Conservation (phyloP, 2,888 invertebrate species). For the Tachina lurida region DNA sequence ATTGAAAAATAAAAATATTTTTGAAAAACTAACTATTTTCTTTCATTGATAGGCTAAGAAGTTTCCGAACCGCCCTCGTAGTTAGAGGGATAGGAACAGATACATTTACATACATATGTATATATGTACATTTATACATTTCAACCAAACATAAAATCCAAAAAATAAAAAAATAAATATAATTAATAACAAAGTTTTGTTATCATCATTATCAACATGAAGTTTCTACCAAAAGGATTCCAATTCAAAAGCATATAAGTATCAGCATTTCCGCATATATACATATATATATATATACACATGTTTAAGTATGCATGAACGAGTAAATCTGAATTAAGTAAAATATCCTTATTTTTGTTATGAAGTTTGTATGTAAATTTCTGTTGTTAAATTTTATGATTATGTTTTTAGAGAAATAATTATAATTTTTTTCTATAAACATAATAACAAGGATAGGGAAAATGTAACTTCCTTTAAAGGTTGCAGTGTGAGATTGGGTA, state of each 20-base stretch:
- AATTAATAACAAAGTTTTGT: slow-evolving; percentile 36
- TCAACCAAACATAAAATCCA: not conserved
- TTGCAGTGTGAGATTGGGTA: not conserved
- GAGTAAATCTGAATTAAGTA: slow-evolving; percentile 1
- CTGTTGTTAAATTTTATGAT: slow-evolving; percentile 33
- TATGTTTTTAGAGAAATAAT: slow-evolving; percentile 1
- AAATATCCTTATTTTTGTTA: slow-evolving; percentile 5
- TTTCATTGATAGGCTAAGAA: no score
- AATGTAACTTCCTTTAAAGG: not conserved
- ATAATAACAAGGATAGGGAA: not conserved
- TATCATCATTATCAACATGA: not conserved
- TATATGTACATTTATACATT: no score
- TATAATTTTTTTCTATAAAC: not conserved
- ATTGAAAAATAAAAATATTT: no score
- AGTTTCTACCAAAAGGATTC: slow-evolving; percentile 27
- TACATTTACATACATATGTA: not conserved
- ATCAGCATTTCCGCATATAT: not conserved
- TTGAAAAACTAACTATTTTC: not conserved
- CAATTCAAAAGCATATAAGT: not conserved
- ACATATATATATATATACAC: not conserved
- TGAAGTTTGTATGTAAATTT: not conserved
- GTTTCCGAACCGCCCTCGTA: no score
- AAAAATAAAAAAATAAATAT: slow-evolving; percentile 19
- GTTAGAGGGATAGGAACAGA: not conserved
- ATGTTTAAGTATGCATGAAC: not conserved